Conservation (phyloP, 2,888 invertebrate species). For the Pyralis farinalis region DNA sequence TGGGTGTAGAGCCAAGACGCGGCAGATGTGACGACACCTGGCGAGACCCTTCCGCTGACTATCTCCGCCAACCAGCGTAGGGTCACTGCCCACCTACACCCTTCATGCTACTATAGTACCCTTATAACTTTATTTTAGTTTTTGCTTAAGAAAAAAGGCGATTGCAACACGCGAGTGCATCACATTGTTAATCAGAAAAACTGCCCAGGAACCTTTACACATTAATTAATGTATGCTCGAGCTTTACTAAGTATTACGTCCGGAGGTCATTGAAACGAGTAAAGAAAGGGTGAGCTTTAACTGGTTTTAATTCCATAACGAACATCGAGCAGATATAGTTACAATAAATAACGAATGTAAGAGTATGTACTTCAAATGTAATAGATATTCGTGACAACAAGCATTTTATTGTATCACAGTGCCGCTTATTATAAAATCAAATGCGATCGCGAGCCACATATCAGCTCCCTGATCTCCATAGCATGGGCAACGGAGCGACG, state of each 20-base stretch:
- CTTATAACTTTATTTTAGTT: constrained; percentile 44
- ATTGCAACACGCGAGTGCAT: constrained; percentile 65
- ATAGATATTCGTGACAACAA: constrained; percentile 20
- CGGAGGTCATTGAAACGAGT: constrained; percentile 43
- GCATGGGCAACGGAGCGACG: constrained; percentile 63
- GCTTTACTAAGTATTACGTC: constrained; percentile 36
- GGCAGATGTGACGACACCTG: constrained; percentile 78
- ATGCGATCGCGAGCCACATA: constrained; percentile 53
- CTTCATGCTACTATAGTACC: constrained; percentile 46
- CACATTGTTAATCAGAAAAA: constrained; percentile 62
- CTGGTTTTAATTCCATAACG: constrained; percentile 34
- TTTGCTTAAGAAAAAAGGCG: constrained; percentile 54
- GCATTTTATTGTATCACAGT: constrained; percentile 15
- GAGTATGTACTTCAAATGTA: constrained; percentile 13
- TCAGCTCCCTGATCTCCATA: constrained; percentile 58
- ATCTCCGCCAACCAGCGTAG: constrained; percentile 40
- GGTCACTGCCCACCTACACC: constrained; percentile 77
- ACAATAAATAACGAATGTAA: neutral
- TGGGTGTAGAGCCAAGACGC: constrained; percentile 58
- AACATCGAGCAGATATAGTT: constrained; percentile 25
- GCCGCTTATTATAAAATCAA: constrained; percentile 56
- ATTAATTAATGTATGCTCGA: constrained; percentile 39
- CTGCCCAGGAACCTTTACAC: constrained; percentile 22
- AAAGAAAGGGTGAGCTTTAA: constrained; percentile 38
- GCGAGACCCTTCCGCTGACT: constrained; percentile 72